These are phyloP conservation scores for Trichogramma evanescens DNA, from an alignment of 2,888 invertebrate species.

Conservation along the genomic window DNA sequence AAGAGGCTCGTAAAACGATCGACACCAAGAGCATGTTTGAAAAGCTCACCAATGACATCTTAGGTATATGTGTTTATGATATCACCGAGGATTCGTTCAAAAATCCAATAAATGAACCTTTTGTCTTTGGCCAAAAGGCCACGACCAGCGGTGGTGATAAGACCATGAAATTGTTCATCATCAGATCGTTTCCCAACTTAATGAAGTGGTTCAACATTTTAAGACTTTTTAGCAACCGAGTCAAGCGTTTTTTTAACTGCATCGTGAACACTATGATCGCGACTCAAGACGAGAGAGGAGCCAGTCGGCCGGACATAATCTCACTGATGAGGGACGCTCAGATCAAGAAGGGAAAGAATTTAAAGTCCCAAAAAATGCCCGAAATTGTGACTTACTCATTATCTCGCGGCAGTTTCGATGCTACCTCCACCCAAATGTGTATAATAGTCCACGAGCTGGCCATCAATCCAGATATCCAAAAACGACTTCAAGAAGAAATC, in stretches of 20 bases:
- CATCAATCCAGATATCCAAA: slow-evolving; percentile 29
- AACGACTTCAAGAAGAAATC: slow-evolving; percentile 35
- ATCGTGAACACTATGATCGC: slow-evolving; percentile 21
- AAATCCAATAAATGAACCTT: slow-evolving; percentile 38
- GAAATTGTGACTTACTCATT: slow-evolving; percentile 5
- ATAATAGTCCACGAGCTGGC: slow-evolving; percentile 31
- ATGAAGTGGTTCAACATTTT: slow-evolving; percentile 16
- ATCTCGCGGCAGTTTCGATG: slow-evolving; percentile 34
- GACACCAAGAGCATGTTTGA: slow-evolving; percentile 45
- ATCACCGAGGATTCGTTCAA: slow-evolving; percentile 39
- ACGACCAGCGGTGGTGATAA: slow-evolving; percentile 21
- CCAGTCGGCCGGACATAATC: slow-evolving; percentile 34
- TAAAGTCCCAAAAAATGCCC: slow-evolving; percentile 23
- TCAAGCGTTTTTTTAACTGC: slow-evolving; percentile 24
- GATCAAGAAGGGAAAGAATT: slow-evolving; percentile 17
- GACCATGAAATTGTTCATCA: slow-evolving; percentile 24
- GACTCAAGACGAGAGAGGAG: slow-evolving; percentile 25
- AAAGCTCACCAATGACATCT: slow-evolving; percentile 46
- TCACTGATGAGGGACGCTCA: slow-evolving; percentile 36
- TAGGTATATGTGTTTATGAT: slow-evolving; percentile 49
- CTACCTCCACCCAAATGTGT: slow-evolving; percentile 30
- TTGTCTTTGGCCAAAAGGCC: slow-evolving; percentile 31
- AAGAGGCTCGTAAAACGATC: slow-evolving; percentile 22
- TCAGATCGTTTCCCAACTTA: slow-evolving; percentile 19
- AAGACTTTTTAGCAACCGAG: slow-evolving; percentile 15